phyloP scores from a whole-genome alignment of 2,888 invertebrate species.

The Dolichomitus sp. region DNA sequence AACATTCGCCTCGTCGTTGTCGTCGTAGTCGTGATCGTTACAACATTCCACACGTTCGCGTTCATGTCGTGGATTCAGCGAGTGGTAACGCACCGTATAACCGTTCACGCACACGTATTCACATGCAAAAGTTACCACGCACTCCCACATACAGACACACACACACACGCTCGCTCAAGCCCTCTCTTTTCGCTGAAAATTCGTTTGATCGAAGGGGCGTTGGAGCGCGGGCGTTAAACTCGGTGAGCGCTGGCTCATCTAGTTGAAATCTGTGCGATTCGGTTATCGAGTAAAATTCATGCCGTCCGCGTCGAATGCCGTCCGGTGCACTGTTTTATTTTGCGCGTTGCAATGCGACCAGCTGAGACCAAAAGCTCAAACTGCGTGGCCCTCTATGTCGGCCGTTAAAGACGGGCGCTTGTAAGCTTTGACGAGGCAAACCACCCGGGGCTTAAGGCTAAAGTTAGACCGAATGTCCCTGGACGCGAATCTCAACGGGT shows the following conservation, averaged over 20 bases:
- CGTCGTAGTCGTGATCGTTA: conserved; percentile 48
- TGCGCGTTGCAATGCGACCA: conserved; percentile 69
- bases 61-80: conserved; percentile 50
- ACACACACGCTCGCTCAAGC: not conserved
- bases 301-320: conserved; percentile 48
- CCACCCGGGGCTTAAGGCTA: conserved; percentile 81
- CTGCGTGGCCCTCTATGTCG: conserved; percentile 63
- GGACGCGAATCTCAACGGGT: conserved; percentile 78
- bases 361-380: conserved; percentile 71
- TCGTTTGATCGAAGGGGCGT: not conserved
- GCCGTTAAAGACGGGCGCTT: conserved; percentile 38
- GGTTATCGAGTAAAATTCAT: conserved; percentile 53
- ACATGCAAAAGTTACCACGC: not conserved
- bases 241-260: not conserved
- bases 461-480: conserved; percentile 84
- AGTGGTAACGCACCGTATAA: conserved; percentile 36
- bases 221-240: conserved; percentile 15
- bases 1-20: conserved; percentile 49
- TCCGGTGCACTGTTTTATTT: conserved; percentile 80
- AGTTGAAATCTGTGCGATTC: not conserved
- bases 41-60: conserved; percentile 56
- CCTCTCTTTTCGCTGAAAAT: not conserved
- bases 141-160: conserved; percentile 3
- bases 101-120: conserved; percentile 18
- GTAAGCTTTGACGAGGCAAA: conserved; percentile 60